Evolutionary conservation across 1,140 invertebrate genomes (phyloP).

Genomic region (Hylaeus anthracinus): DNA sequence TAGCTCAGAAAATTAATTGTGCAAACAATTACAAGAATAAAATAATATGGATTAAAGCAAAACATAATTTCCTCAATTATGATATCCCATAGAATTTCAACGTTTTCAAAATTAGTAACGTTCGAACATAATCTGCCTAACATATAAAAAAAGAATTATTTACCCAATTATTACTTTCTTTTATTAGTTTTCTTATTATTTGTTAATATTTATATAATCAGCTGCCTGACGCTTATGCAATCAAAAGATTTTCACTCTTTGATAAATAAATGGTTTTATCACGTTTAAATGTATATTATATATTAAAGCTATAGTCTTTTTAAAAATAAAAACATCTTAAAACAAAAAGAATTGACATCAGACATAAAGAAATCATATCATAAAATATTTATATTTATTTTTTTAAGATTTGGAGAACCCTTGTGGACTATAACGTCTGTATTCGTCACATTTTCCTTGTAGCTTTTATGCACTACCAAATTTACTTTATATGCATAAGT

Average conservation of each 20-base stretch:
- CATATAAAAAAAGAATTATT: background rate
- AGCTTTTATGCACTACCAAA: background rate
- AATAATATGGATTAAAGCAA: background rate
- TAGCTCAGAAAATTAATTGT: background rate
- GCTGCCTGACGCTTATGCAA: background rate
- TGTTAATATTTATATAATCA: background rate
- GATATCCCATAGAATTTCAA: background rate
- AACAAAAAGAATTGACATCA: background rate
- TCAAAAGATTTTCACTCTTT: background rate
- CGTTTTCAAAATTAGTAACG: background rate
- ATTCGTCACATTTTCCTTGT: background rate
- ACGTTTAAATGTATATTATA: background rate
- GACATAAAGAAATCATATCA: background rate
- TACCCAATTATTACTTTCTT: background rate
- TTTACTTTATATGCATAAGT: background rate
- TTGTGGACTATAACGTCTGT: background rate
- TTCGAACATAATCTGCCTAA: background rate
- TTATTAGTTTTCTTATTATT: background rate
- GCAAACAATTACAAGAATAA: slow-evolving; percentile 16
- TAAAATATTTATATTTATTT: background rate
- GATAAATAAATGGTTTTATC: background rate
- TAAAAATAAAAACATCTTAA: slow-evolving; percentile 10
- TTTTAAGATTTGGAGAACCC: background rate
- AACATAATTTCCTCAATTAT: background rate
- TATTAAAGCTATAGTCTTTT: background rate